phyloP scores from a whole-genome alignment of 2,113 vertebrate species.

The Fulmarus glacialis region DNA sequence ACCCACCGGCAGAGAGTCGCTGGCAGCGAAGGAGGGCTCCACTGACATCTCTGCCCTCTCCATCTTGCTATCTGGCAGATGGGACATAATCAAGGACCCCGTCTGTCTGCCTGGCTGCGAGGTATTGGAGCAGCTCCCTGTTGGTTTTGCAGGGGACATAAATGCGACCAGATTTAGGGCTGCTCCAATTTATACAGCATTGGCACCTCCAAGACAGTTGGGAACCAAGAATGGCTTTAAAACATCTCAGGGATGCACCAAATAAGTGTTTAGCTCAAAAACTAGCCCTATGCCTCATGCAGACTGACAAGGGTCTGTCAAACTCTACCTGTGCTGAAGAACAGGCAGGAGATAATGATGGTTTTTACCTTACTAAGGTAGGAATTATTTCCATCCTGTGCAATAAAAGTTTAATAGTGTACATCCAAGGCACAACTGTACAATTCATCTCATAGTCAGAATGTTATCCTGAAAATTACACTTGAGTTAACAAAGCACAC shows the following conservation, averaged over 20 bases:
- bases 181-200: background rate
- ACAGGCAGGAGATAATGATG: background rate
- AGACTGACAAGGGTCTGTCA: background rate
- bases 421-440: background rate
- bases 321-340: background rate
- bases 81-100: background rate
- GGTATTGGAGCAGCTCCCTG: background rate
- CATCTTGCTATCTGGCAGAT: background rate
- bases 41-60: background rate
- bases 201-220: background rate
- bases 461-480: slow-evolving; percentile 38
- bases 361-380: background rate
- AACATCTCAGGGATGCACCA: background rate
- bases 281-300: background rate
- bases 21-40: background rate
- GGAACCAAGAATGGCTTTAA: background rate
- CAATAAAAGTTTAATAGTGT: background rate
- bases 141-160: background rate
- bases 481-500: slow-evolving; percentile 52
- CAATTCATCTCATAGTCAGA: background rate
- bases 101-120: background rate
- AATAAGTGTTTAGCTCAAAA: background rate
- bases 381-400: background rate
- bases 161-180: background rate
- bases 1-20: rapidly evolving